These are phyloP conservation scores for Dermatemys mawii DNA, from an alignment of 2,113 vertebrate genomes.

Conservation along the genomic window DNA sequence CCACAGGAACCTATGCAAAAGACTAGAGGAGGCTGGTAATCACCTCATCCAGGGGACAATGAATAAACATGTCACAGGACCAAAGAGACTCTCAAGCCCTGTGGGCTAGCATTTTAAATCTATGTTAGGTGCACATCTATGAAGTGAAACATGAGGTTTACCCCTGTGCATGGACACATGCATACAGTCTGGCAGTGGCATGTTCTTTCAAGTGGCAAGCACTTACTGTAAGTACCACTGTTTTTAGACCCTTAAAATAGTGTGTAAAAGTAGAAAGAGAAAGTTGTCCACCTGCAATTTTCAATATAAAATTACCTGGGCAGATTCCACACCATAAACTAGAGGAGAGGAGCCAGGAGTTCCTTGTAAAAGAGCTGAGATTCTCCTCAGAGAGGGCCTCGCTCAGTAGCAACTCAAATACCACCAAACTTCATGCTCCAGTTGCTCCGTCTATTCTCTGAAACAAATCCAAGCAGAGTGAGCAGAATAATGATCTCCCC, in stretches of 20 bases:
- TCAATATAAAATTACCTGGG: not conserved
- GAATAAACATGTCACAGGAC: slow-evolving; percentile 11
- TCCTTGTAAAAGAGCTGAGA: not conserved
- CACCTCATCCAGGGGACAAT: not conserved
- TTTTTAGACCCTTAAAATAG: slow-evolving; percentile 8
- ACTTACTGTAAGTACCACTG: slow-evolving; percentile 12
- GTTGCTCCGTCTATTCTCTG: not conserved
- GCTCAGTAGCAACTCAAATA: not conserved
- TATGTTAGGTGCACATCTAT: slow-evolving; percentile 18
- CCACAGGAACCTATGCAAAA: not conserved
- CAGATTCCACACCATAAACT: not conserved
- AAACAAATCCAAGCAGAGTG: not conserved
- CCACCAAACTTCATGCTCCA: not conserved
- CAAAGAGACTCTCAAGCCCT: slow-evolving; percentile 27
- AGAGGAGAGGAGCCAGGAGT: not conserved
- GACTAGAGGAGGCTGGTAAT: not conserved
- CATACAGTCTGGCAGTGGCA: slow-evolving; percentile 9
- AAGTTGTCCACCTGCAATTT: not conserved
- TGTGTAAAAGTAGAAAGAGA: not conserved
- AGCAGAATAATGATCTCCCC: not conserved
- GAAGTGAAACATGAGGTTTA: slow-evolving; percentile 18
- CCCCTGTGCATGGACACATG: not conserved
- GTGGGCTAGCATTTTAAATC: slow-evolving; percentile 52
- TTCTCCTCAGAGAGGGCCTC: not conserved
- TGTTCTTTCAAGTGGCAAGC: slow-evolving; percentile 34